Evolutionary conservation across 2,797 vertebrate genomes (phyloP).

Genomic region (Lycodopsis pacificus): DNA sequence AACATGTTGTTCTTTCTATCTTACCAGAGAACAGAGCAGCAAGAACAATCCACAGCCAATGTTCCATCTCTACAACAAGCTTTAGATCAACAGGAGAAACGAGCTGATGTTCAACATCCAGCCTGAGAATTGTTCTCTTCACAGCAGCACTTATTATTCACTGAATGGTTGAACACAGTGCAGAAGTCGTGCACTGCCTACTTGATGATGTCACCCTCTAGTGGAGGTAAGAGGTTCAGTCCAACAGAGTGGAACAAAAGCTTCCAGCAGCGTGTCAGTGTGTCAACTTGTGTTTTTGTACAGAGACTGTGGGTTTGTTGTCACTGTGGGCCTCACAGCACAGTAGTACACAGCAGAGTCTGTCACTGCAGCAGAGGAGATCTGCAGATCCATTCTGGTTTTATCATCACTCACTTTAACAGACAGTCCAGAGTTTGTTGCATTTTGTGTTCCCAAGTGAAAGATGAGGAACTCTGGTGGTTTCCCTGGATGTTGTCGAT

Average conservation of each 20-base stretch:
- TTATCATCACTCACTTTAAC: neutral
- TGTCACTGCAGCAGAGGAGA: no score
- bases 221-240: neutral
- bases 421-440: neutral
- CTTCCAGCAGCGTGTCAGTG: no score
- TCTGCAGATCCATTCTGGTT: neutral
- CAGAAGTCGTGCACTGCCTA: slow-evolving; percentile 6
- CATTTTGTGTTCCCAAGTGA: no score
- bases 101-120: slow-evolving; percentile 11
- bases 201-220: slow-evolving; percentile 4
- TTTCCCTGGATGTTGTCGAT: slow-evolving; percentile 50
- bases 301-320: no score
- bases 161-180: slow-evolving; percentile 9
- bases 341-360: slow-evolving; percentile 3
- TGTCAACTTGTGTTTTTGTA: neutral
- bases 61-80: slow-evolving; percentile 29
- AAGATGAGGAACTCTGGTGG: slow-evolving; percentile 26
- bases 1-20: neutral
- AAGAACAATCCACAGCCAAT: slow-evolving; percentile 32
- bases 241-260: neutral
- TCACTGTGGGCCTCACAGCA: slow-evolving; percentile 27
- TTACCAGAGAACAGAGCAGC: slow-evolving; percentile 25
- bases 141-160: slow-evolving; percentile 26
- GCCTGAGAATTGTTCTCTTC: slow-evolving; percentile 4
- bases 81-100: slow-evolving; percentile 9